Percentiles rank a stretch among this genome's conserved stretches.
Conservation (phyloP, 2,797 vertebrate species). For the Sylvia borin region DNA sequence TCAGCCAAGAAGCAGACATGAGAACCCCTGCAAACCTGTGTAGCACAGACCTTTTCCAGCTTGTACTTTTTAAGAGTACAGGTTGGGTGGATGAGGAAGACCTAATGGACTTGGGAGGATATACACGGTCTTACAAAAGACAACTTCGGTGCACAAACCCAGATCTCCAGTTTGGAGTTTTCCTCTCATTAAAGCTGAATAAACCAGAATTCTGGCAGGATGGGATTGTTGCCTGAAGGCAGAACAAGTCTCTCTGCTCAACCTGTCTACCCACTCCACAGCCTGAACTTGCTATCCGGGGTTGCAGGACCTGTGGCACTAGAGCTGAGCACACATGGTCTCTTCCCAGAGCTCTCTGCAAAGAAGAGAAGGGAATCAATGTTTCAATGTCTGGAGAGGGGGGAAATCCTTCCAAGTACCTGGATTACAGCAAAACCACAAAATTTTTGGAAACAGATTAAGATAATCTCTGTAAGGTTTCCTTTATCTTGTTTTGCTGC, state of each 20-base stretch:
- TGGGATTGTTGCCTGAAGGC: not conserved
- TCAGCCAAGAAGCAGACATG: not conserved
- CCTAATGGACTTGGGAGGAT: not conserved
- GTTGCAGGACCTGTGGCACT: not conserved
- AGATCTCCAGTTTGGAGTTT: not conserved
- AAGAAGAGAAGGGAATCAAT: not conserved
- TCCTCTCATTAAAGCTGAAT: not conserved
- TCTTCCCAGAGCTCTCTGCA: not conserved
- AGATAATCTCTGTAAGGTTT: not conserved
- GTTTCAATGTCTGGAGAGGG: not conserved
- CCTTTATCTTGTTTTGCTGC: not conserved
- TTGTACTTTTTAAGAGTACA: not conserved
- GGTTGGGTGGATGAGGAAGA: not conserved
- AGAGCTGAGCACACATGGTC: not conserved
- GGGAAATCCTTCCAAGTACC: not conserved
- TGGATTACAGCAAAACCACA: not conserved
- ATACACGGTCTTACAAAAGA: not conserved
- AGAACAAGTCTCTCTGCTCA: not conserved
- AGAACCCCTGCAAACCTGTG: not conserved
- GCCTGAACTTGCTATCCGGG: not conserved
- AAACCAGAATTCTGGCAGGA: not conserved
- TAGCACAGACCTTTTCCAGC: not conserved
- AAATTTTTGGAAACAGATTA: not conserved
- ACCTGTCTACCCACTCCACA: not conserved
- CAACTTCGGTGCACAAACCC: rapidly evolving